phyloP scores from a whole-genome alignment of 2,888 invertebrate genomes.

The Platycheirus rosarum region DNA sequence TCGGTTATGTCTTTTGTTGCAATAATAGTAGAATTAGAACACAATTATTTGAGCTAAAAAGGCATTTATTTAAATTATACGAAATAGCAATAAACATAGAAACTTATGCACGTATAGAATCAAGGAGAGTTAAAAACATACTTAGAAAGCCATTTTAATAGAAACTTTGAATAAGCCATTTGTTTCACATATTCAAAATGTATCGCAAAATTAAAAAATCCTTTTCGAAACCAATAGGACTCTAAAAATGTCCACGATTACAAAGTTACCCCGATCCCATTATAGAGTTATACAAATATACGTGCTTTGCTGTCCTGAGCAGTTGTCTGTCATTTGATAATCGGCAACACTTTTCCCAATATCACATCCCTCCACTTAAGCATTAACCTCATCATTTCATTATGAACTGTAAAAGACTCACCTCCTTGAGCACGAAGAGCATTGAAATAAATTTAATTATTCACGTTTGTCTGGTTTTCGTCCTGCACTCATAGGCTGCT shows the following conservation, averaged over 20 bases:
- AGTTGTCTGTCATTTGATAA: conserved; percentile 15
- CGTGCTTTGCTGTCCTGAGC: background rate
- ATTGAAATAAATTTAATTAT: conserved; percentile 64
- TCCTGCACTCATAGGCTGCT: background rate
- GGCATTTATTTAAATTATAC: too few species aligned
- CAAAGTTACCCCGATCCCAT: conserved; percentile 3
- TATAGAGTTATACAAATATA: background rate
- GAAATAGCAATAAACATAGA: too few species aligned
- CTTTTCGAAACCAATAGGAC: too few species aligned
- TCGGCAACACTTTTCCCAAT: conserved; percentile 2
- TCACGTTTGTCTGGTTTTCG: conserved; percentile 36
- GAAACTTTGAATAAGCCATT: too few species aligned
- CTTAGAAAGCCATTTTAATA: too few species aligned
- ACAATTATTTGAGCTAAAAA: too few species aligned
- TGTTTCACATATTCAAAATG: too few species aligned
- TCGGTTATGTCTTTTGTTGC: too few species aligned
- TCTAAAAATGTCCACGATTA: background rate
- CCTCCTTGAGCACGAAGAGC: background rate
- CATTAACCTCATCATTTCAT: background rate
- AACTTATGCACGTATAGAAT: too few species aligned
- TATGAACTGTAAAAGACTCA: background rate
- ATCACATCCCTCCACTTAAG: background rate
- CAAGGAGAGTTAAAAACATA: too few species aligned
- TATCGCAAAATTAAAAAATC: too few species aligned
- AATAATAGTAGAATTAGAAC: too few species aligned